A percentile compares a stretch with the other conserved stretches of the same genome.
Evolutionary conservation across 1,140 invertebrate genomes (phyloP).

Genomic region (Drosophila pruinosa): DNA sequence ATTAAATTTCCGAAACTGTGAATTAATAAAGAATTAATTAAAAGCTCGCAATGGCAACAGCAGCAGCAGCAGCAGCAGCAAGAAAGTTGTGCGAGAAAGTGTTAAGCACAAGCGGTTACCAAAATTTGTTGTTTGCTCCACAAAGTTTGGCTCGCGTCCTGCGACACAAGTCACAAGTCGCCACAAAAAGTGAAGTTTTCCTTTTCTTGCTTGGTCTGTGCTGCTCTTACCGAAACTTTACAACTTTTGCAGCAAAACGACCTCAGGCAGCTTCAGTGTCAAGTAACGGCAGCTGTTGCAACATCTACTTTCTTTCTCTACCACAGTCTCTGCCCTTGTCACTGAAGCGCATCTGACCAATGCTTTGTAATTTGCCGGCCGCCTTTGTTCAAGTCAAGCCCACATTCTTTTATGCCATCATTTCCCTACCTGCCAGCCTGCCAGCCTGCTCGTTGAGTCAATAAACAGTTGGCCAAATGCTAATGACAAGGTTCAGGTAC

Average conservation of each 20-base stretch:
- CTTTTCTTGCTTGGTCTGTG: not conserved
- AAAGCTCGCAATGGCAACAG: not conserved
- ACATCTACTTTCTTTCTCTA: conserved; percentile 1
- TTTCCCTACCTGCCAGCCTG: too few species aligned
- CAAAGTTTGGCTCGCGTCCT: conserved; percentile 37
- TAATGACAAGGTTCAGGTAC: not conserved
- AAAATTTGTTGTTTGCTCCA: conserved; percentile 35
- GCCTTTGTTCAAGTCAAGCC: not conserved
- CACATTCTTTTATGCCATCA: not conserved
- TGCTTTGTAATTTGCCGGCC: conserved; percentile 34
- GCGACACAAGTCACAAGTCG: conserved; percentile 35
- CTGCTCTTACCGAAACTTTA: conserved; percentile 15
- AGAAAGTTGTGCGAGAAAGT: conserved; percentile 43
- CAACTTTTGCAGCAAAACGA: conserved; percentile 30
- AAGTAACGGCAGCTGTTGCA: conserved; percentile 61
- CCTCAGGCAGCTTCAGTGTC: conserved; percentile 25
- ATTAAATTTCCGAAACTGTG: not conserved
- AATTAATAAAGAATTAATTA: conserved; percentile 31
- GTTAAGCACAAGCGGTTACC: conserved; percentile 66
- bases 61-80: not conserved
- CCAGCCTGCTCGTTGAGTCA: not conserved
- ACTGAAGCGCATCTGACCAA: conserved; percentile 5
- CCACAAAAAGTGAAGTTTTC: conserved; percentile 57
- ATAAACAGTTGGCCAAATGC: not conserved
- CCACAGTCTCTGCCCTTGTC: conserved; percentile 4